Evolutionary conservation across 1,140 invertebrate species (phyloP), one percentile per base, ranked within the genome.

Genomic region (Gonioctena quinquepunctata): DNA sequence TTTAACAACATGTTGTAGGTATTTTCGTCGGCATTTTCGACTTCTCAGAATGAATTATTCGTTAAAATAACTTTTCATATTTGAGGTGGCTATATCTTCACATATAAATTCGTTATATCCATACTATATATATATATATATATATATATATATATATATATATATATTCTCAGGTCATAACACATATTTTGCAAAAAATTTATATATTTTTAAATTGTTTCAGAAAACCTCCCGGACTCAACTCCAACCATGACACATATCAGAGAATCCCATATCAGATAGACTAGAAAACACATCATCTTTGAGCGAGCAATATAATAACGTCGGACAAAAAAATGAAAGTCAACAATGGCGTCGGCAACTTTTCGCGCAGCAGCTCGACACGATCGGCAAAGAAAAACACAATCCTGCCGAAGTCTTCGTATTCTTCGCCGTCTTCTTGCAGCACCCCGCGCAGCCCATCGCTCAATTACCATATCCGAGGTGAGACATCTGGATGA

Each of bases 391-490:
- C 66, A n/a, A 63, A 68, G 21, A 65, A 64, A 60, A 61, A 49
- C 6, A 26, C 56, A 3, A 62, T 56, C 13, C 66, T 78, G 11
- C 76, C 76, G 13, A 79, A 78, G 59, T 78, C 77, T 16, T 77
- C 73, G 2, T 78, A 78, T 54, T 80, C 75, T 8, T 75, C 80
- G 1, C 79, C 76, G 6, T 50, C 73, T 6, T 64, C 77, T 3
- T 69, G 72, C 23, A 68, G 73, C 3, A 59, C 76, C 1, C 73
- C 77, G 1, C 60, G 68, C 6, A 79, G 77, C 68, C 77, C 76
- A n/a, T 65, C 67, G 19, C 23, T 76, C 7, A 72, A 67, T 28
- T 72, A 77, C 56, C 70, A 77, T n/a, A 66, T 61, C 54, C 59
- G 68, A 13, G 67, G 71, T 16, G 69, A 69, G 11, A n/a, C 16